phyloP scores from a whole-genome alignment of 2,888 invertebrate species.

The Metallyticus violacea region DNA sequence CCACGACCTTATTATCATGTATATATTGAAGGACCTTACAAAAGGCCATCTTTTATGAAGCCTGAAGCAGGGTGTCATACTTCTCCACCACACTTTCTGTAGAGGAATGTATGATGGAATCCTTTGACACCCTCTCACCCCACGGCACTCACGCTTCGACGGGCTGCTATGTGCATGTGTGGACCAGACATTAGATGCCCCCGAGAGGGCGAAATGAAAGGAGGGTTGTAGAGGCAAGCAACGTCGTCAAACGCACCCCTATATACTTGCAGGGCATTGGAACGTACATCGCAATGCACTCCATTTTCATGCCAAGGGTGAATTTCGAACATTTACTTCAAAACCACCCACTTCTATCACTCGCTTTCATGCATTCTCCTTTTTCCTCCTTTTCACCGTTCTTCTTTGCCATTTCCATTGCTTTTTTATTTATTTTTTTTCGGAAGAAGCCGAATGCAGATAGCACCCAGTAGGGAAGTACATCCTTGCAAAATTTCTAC shows the following conservation, averaged over 20 bases:
- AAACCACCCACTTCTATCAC: neutral
- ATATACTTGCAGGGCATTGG: neutral
- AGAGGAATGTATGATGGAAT: conserved; percentile 26
- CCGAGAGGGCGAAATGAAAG: neutral
- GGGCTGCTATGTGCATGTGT: neutral
- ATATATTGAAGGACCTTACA: neutral
- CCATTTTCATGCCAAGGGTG: neutral
- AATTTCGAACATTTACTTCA: neutral
- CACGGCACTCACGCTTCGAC: neutral
- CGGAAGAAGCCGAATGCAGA: neutral
- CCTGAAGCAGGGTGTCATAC: neutral
- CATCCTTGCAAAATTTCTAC: neutral
- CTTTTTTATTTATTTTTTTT: too few species aligned
- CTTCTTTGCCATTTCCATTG: neutral
- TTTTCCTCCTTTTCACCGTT: too few species aligned
- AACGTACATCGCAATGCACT: neutral
- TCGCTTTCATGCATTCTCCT: neutral
- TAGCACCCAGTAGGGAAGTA: neutral
- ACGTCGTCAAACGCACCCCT: neutral
- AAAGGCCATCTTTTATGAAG: neutral
- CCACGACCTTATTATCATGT: neutral
- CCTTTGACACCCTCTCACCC: conserved; percentile 23
- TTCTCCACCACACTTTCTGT: neutral
- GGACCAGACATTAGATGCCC: neutral
- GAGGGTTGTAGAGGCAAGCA: neutral